Evolutionary conservation across 2,113 vertebrate species (phyloP).

Genomic region (Phodopus roborovskii): DNA sequence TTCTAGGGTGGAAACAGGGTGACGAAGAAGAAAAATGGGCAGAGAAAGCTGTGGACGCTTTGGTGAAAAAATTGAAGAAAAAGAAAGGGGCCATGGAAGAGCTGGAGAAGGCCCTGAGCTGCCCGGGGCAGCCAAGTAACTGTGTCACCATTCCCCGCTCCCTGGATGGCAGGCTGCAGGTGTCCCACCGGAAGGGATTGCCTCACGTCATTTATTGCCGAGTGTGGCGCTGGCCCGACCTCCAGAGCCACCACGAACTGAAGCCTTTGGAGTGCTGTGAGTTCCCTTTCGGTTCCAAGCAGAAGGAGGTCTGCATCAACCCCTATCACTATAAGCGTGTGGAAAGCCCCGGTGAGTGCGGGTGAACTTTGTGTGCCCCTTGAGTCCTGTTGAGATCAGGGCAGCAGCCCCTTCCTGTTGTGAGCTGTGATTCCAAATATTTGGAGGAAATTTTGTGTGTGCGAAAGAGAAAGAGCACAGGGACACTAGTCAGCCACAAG

Average conservation of each 20-base stretch:
- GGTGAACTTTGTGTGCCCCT: fast-evolving
- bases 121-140: conserved; percentile 96
- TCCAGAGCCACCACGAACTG: conserved; percentile 98
- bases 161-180: conserved; percentile 95
- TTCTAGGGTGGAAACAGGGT: conserved; percentile 98
- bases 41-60: conserved; percentile 96
- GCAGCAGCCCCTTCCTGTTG: not conserved
- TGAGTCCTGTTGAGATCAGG: not conserved
- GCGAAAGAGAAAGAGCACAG: not conserved
- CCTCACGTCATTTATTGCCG: conserved; percentile 97
- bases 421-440: not conserved
- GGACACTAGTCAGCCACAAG: not conserved
- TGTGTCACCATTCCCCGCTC: conserved; percentile 98
- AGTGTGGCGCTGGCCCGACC: conserved; percentile 98
- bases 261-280: conserved; percentile 98
- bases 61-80: conserved; percentile 99
- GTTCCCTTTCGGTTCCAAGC: conserved; percentile 97
- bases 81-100: conserved; percentile 99
- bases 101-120: conserved; percentile 95
- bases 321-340: conserved; percentile 99
- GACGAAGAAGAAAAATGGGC: conserved; percentile 99
- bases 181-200: conserved; percentile 96
- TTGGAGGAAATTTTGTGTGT: not conserved
- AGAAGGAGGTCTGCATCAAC: conserved; percentile 99
- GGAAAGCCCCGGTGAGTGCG: conserved; percentile 95